Conservation (phyloP, 2,888 invertebrate genomes). For the Ernsta delagoae region DNA sequence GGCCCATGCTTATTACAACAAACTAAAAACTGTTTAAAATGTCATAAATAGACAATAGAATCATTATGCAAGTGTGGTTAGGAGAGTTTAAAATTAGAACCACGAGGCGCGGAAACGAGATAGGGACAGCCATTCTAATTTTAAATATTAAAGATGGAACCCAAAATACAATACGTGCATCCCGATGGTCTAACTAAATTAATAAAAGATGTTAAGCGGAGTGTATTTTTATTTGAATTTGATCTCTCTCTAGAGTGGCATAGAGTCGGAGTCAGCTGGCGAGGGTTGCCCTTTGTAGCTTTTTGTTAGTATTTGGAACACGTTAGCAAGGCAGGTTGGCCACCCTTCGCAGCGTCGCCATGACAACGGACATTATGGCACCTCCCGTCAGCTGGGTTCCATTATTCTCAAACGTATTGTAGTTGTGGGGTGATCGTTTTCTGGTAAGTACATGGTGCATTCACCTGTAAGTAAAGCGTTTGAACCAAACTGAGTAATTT, state of each 20-base stretch:
- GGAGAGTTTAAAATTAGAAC: constrained; percentile 46
- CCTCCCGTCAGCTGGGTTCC: constrained; percentile 84
- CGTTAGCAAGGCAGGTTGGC: constrained; percentile 78
- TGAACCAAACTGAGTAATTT: constrained; percentile 53
- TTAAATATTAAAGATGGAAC: constrained; percentile 85
- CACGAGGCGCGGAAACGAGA: constrained; percentile 56
- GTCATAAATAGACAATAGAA: constrained; percentile 77
- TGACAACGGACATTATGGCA: constrained; percentile 77
- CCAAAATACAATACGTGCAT: constrained; percentile 80
- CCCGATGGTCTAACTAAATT: constrained; percentile 61
- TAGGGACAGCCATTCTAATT: constrained; percentile 72
- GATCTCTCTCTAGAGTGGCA: constrained; percentile 61
- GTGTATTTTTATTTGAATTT: constrained; percentile 61
- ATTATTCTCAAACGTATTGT: constrained; percentile 75
- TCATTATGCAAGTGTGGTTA: constrained; percentile 75
- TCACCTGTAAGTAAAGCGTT: constrained; percentile 67
- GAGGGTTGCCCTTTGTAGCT: constrained; percentile 57
- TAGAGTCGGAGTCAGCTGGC: constrained; percentile 70
- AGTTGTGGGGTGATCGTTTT: constrained; percentile 64
- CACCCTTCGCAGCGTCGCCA: constrained; percentile 79
- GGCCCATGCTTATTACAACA: constrained; percentile 75
- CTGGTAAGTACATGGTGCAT: constrained; percentile 55
- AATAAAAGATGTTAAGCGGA: constrained; percentile 59
- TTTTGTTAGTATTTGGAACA: constrained; percentile 66
- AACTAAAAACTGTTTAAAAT: constrained; percentile 80